Evolutionary conservation across 2,888 invertebrate species (phyloP), one percentile per base, ranked within the genome.

Genomic region (Leptothorax acervorum): DNA sequence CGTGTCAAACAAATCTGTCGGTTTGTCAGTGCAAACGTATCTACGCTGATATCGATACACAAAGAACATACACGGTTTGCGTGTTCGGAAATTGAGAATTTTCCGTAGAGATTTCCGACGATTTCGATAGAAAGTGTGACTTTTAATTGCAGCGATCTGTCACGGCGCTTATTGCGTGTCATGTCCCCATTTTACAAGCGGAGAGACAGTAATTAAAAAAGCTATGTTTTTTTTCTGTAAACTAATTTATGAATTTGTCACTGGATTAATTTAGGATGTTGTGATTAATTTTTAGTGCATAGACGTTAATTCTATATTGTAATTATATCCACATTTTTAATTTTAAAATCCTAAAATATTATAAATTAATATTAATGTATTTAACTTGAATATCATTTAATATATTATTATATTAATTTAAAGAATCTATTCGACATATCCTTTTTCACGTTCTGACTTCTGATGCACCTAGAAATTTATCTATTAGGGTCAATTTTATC

Each of bases 101-200:
- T 45, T 66, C 76, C 53, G 18, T 42, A 51, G 42, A 12, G 31
- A 28, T 48, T 60, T 62, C 45, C 28, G 55, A 28, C 53, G 2
- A 28, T 68, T n/a, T 11, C 28, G 11, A 68, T n/a, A n/a, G 63
- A 60, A 78, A 78, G 45, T 35, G n/a, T 78, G 23, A 78, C 31
- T 68, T 78, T 68, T 78, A 45, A 78, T 68, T 68, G 42, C 31
- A 15, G 12, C 11, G n/a, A 78, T 78, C 31, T 78, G 39, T 78
- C 42, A 66, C 42, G 5, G n/a, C 51, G 42, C 28, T 53, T 45
- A 45, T 76, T n/a, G 55, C 31, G 66, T 23, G 28, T 31, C 28
- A 4, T 12, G 28, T 76, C n/a, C 23, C 23, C 12, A 55, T 60
- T 66, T 63, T 55, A 31, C n/a, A 42, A 28, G n/a, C 42, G 8